These are phyloP conservation scores for Cydia pomonella DNA, from an alignment of 1,140 invertebrate genomes.

Conservation along the genomic window DNA sequence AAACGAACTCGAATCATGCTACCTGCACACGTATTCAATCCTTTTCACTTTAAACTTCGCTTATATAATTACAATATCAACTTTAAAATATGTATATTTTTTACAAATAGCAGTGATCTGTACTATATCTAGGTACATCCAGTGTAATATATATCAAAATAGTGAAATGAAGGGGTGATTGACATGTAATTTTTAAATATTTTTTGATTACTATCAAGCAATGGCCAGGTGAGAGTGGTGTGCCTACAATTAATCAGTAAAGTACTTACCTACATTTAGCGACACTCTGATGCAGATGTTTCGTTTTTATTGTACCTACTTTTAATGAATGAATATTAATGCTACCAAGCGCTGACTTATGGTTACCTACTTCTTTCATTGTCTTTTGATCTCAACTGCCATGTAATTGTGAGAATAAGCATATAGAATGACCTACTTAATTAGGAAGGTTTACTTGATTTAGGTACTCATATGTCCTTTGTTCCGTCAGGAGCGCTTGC, in stretches of 20 bases:
- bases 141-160: neutral
- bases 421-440: too few species aligned
- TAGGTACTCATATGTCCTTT: too few species aligned
- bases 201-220: neutral
- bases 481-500: too few species aligned
- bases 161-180: neutral
- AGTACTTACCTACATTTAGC: neutral
- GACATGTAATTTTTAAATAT: neutral
- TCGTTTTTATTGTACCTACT: too few species aligned
- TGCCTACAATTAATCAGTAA: neutral
- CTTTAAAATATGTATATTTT: neutral
- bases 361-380: too few species aligned
- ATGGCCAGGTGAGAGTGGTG: conserved; percentile 26
- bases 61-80: neutral
- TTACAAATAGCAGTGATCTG: neutral
- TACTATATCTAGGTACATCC: neutral
- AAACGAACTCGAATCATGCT: conserved; percentile 16
- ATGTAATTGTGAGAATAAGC: too few species aligned
- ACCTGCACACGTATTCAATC: neutral
- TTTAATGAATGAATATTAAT: too few species aligned
- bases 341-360: too few species aligned
- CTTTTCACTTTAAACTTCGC: neutral
- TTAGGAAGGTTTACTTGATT: too few species aligned
- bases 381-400: too few species aligned
- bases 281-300: too few species aligned